Conservation (phyloP, 2,888 invertebrate genomes). For the Phlogophora meticulosa region DNA sequence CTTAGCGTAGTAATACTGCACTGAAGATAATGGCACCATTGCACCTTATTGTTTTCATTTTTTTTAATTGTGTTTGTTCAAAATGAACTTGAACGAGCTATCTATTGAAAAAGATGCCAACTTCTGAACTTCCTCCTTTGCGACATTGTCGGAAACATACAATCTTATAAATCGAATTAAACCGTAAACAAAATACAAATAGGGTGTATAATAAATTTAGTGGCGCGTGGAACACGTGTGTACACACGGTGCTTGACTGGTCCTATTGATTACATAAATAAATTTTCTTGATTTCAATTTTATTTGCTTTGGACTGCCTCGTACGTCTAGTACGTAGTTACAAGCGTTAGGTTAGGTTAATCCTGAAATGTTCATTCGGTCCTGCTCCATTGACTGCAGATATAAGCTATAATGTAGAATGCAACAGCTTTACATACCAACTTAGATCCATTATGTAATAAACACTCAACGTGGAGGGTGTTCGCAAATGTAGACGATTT, state of each 20-base stretch:
- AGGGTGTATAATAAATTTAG: no score
- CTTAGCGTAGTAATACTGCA: not conserved
- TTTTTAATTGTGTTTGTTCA: not conserved
- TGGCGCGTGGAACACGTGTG: no score
- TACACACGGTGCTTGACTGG: no score
- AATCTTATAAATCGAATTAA: not conserved
- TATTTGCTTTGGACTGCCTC: no score
- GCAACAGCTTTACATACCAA: slow-evolving; percentile 7
- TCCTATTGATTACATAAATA: not conserved
- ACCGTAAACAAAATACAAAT: no score
- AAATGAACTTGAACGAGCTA: slow-evolving; percentile 11
- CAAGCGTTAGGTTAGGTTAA: no score
- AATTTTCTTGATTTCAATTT: not conserved
- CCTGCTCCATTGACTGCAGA: no score
- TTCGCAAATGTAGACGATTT: slow-evolving; percentile 50
- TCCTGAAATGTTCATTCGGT: no score
- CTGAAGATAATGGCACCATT: not conserved
- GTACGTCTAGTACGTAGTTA: no score
- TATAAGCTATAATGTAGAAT: not conserved
- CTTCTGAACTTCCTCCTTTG: not conserved
- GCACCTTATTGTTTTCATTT: slow-evolving; percentile 7
- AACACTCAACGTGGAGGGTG: slow-evolving; percentile 14
- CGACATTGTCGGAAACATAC: not conserved
- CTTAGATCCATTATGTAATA: not conserved
- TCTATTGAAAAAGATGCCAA: not conserved